phyloP scores from a whole-genome alignment of 1,140 invertebrate species.

The Xylocopa sonorina region DNA sequence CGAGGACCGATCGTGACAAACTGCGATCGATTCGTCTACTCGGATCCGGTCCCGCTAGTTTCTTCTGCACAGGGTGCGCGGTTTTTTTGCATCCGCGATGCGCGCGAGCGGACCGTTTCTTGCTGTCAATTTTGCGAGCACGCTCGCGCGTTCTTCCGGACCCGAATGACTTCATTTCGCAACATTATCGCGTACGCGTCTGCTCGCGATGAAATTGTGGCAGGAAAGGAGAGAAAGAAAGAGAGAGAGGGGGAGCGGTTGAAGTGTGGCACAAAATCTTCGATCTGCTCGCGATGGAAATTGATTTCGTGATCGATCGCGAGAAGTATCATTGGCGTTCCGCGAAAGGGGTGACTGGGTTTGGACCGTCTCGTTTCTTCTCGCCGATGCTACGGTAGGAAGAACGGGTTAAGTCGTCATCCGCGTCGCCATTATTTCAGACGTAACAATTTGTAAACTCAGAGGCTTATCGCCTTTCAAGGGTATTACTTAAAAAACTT shows the following conservation, averaged over 20 bases:
- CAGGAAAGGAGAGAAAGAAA: too few species aligned
- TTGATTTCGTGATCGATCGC: slow-evolving; percentile 6
- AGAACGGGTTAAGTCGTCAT: too few species aligned
- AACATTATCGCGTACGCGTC: neutral
- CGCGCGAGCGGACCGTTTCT: neutral
- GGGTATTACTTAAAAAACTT: too few species aligned
- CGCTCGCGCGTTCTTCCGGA: neutral
- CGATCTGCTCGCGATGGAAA: neutral
- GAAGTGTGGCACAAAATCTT: too few species aligned
- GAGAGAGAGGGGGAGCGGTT: too few species aligned
- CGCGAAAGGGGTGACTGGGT: too few species aligned
- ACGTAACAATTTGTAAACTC: too few species aligned
- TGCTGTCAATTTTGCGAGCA: neutral
- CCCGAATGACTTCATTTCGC: slow-evolving; percentile 31
- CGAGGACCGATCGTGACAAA: slow-evolving; percentile 43
- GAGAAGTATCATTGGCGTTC: slow-evolving; percentile 18
- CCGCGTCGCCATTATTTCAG: too few species aligned
- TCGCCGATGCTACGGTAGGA: too few species aligned
- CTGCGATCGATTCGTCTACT: slow-evolving; percentile 13
- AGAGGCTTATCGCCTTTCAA: too few species aligned
- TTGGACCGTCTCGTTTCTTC: too few species aligned
- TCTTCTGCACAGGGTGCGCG: neutral
- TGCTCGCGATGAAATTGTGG: neutral
- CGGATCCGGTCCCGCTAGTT: slow-evolving; percentile 19
- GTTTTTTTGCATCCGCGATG: slow-evolving; percentile 16